Evolutionary conservation across 2,113 vertebrate genomes (phyloP).

Genomic region (Brachypteracias leptosomus): DNA sequence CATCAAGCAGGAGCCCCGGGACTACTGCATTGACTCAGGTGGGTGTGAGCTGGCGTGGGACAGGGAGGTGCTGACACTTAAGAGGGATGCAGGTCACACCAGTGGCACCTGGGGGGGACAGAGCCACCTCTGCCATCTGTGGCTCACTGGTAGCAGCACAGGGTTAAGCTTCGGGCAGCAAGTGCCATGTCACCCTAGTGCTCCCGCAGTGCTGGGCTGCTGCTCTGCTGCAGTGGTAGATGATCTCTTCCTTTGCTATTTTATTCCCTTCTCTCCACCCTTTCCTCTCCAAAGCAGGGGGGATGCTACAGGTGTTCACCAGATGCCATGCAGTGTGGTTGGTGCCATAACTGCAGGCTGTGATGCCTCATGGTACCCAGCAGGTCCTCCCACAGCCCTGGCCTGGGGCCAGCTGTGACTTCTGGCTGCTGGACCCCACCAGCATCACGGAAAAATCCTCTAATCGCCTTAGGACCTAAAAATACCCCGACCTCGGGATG

Average conservation of each 20-base stretch:
- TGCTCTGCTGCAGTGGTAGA: background rate
- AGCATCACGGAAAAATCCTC: constrained; percentile 79
- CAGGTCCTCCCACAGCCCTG: background rate
- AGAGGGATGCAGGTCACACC: fast-evolving
- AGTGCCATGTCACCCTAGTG: background rate
- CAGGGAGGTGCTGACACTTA: fast-evolving
- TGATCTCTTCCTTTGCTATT: too few relatives aligned
- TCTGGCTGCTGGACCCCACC: constrained; percentile 27
- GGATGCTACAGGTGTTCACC: fast-evolving
- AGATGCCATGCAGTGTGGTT: fast-evolving
- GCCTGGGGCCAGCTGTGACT: background rate
- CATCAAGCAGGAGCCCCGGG: constrained; percentile 95
- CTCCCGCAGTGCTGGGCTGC: fast-evolving
- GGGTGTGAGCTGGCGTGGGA: background rate
- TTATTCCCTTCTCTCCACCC: too few relatives aligned
- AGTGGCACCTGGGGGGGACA: background rate
- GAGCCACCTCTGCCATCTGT: background rate
- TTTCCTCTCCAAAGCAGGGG: background rate
- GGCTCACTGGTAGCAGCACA: fast-evolving
- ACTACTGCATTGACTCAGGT: constrained; percentile 98
- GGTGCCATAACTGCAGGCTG: fast-evolving
- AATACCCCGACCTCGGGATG: constrained; percentile 61
- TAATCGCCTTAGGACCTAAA: constrained; percentile 80
- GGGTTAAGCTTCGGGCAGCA: background rate
- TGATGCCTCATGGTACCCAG: fast-evolving